Conservation (phyloP, 2,888 invertebrate species). For the Homarus gammarus region DNA sequence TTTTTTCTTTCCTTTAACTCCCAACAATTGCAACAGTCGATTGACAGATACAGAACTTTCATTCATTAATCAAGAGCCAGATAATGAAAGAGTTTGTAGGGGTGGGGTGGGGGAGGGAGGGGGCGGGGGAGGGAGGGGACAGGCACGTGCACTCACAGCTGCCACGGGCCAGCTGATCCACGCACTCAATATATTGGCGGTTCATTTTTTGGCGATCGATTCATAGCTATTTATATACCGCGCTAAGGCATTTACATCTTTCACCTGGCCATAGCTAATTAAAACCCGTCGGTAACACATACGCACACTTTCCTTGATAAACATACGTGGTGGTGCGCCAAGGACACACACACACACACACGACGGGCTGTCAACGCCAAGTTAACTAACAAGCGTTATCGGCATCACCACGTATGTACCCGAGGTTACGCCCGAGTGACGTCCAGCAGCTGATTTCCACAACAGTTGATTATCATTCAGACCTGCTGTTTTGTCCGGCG, state of each 20-base stretch:
- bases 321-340: no score
- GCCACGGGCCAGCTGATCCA: slow-evolving; percentile 29
- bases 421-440: neutral
- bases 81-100: neutral
- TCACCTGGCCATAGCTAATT: no score
- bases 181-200: neutral
- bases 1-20: no score
- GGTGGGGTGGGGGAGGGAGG: neutral
- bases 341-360: neutral
- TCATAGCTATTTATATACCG: neutral
- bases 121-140: neutral
- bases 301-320: no score
- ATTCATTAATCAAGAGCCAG: neutral
- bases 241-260: no score
- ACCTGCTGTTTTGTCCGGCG: neutral
- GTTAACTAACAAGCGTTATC: neutral
- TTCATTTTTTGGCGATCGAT: neutral
- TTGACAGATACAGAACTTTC: neutral
- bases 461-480: neutral
- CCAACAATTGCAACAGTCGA: no score
- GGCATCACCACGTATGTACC: neutral
- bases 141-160: slow-evolving; percentile 24
- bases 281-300: no score
- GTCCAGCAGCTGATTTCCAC: slow-evolving; percentile 2
- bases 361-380: neutral